Evolutionary conservation across 2,888 invertebrate genomes (phyloP), one percentile per base, ranked within the genome.

Genomic region (Leucoma salicis): DNA sequence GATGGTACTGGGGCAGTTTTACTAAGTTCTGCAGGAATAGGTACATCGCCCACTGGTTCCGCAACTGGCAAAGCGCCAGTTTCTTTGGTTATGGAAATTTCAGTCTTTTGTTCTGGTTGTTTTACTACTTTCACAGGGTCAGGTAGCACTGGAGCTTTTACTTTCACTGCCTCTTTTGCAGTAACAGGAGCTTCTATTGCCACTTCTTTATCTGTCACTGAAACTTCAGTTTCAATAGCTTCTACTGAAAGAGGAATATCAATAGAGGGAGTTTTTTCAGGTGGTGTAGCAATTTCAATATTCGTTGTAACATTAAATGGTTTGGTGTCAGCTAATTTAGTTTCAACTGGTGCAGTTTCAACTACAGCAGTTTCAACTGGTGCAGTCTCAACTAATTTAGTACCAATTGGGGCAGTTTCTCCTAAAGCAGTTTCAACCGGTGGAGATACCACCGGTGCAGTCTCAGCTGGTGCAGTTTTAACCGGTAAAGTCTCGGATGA

Each of bases 31-130:
- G 21, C 21, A 6, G 5, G 8, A 21, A 21, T 21, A 15, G 53
- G 35, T 1, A 42, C 35, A 28, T 48, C 43, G 10, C 37, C 40
- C 5, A 16, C 34, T 12, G 36, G 13, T 14, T 16, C 33, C 15
- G 16, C 11, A 14, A 35, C 41, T 3, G 56, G 25, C 0, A 48
- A 12, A 43, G 46, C 44, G 36, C 35, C n/a, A 38, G 35, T 14
- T 28, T 24, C 40, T 38, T 47, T 36, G 3, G 45, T 43, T 14
- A 35, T 31, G 10, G 48, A 25, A 25, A 46, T 45, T 54, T 60
- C 57, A 59, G 66, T 63, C 64, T 62, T 59, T 57, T 49, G 40
- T 39, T 41, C 44, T 35, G 35, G 55, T 28, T 51, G 49, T 40
- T 63, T 48, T 39, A 52, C 49, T 13, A 51, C 53, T 18, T 59